Evolutionary conservation across 2,113 vertebrate genomes (phyloP), one percentile per base, ranked within the genome.

Genomic region (Chinchilla lanigera): DNA sequence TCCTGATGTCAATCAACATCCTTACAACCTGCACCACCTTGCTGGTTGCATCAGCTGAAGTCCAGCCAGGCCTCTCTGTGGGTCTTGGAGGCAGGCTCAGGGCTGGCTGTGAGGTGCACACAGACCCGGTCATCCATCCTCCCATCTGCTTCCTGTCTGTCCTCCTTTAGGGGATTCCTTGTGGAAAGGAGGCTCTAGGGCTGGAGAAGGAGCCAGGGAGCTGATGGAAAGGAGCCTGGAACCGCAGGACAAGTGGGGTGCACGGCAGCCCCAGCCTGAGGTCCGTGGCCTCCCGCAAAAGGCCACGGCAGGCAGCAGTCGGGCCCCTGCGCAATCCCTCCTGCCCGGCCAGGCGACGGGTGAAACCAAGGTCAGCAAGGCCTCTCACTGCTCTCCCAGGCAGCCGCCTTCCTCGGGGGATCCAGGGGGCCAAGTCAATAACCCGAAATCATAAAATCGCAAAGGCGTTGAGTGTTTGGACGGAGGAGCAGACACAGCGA

Each of bases 391-490:
- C 10, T 41, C 86, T 96, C 96, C 96, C 88, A 63, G 96, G 89
- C 54, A 96, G 95, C 96, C 38, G 94, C 80, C 92, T 93, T 73
- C 96, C 92, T 65, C 89, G 30, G 91, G 96, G 80, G 93, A 97
- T 81, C 92, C 63, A 7, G 61, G 89, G 95, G 93, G 96, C 97
- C 97, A 97, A 97, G 93, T 97, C 94, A 97, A 96, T 97, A 97
- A 97, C 87, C 35, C 50, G 13, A 97, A 96, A 93, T 95, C 97
- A 90, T 98, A 98, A 98, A 98, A 93, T 87, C 90, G 92, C 14
- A 5, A 97, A 98, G 96, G 97, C 94, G 92, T 78, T 97, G 97
- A 98, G 41, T 10, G 52, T 71, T 96, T 97, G 97, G 96, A 97
- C 30, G 0, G 90, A 80, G 85, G 86, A 95, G 75, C 96, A 96